Conservation (phyloP, 2,113 vertebrate genomes). For the Pyrgilauda ruficollis region DNA sequence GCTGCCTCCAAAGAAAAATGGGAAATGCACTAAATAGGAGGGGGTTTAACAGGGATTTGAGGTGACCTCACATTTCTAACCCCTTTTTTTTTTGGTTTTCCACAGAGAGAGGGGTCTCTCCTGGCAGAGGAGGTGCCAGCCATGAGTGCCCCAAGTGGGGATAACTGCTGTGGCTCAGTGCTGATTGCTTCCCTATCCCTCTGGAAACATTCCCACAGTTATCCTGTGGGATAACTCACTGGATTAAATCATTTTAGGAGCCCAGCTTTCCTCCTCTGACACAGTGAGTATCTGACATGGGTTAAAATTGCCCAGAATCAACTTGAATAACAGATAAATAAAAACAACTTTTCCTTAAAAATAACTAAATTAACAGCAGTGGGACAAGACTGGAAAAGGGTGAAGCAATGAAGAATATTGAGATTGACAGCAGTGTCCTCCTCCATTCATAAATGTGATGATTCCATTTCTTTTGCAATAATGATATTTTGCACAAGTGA, state of each 20-base stretch:
- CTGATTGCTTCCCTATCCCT: rapidly evolving
- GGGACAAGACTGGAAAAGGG: neutral
- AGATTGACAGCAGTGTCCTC: neutral
- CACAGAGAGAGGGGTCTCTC: neutral
- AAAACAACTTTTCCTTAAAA: neutral
- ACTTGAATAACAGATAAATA: neutral
- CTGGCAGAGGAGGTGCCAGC: neutral
- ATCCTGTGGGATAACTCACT: neutral
- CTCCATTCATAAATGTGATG: neutral
- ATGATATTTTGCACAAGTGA: neutral
- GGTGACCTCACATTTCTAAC: neutral
- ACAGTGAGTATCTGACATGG: neutral
- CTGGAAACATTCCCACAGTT: neutral
- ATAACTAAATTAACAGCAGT: neutral
- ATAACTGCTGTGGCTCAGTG: rapidly evolving
- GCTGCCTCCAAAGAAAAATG: neutral
- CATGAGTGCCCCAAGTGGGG: rapidly evolving
- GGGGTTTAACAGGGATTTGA: neutral
- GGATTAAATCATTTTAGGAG: neutral
- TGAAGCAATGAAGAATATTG: neutral
- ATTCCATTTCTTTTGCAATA: neutral
- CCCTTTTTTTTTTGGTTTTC: neutral
- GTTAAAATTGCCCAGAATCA: neutral
- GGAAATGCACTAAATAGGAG: neutral
- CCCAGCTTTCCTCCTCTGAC: neutral